Percentiles rank a stretch among this genome's conserved stretches.
Conservation (phyloP, 2,888 invertebrate genomes). For the Cylindroiulus punctatus region DNA sequence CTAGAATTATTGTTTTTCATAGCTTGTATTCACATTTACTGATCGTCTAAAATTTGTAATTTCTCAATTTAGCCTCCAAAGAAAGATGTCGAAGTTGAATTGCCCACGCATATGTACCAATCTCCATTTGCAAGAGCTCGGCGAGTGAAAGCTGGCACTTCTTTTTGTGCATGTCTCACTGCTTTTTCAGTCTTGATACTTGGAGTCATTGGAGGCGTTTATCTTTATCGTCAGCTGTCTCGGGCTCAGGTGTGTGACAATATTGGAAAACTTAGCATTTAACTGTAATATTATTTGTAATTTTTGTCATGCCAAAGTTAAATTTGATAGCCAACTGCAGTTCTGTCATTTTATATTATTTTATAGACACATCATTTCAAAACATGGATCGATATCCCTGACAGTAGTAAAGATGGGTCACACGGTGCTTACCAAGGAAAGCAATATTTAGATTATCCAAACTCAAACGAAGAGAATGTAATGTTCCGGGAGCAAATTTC, state of each 20-base stretch:
- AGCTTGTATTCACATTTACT: too few species aligned
- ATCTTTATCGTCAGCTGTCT: slow-evolving; percentile 79
- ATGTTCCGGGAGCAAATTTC: slow-evolving; percentile 84
- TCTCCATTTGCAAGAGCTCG: slow-evolving; percentile 68
- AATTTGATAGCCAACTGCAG: not conserved
- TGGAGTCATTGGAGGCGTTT: slow-evolving; percentile 76
- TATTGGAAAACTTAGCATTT: not conserved
- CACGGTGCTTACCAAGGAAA: slow-evolving; percentile 49
- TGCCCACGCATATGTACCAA: slow-evolving; percentile 59
- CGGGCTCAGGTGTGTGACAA: slow-evolving; percentile 66
- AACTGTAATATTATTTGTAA: not conserved
- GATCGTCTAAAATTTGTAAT: not conserved
- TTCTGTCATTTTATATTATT: slow-evolving; percentile 53
- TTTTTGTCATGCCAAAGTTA: not conserved
- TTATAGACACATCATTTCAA: slow-evolving; percentile 63
- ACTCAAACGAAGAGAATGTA: slow-evolving; percentile 61
- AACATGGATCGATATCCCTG: slow-evolving; percentile 77
- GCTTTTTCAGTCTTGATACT: slow-evolving; percentile 77
- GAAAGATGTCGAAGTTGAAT: slow-evolving; percentile 59
- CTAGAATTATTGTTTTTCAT: too few species aligned
- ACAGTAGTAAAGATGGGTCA: slow-evolving; percentile 63
- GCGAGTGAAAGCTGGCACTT: slow-evolving; percentile 73
- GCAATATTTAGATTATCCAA: slow-evolving; percentile 58
- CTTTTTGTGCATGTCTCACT: slow-evolving; percentile 76
- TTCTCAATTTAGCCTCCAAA: not conserved